Conservation (phyloP, 64 coral and sea anemone genomes). For the Astreopora myriophthalma region DNA sequence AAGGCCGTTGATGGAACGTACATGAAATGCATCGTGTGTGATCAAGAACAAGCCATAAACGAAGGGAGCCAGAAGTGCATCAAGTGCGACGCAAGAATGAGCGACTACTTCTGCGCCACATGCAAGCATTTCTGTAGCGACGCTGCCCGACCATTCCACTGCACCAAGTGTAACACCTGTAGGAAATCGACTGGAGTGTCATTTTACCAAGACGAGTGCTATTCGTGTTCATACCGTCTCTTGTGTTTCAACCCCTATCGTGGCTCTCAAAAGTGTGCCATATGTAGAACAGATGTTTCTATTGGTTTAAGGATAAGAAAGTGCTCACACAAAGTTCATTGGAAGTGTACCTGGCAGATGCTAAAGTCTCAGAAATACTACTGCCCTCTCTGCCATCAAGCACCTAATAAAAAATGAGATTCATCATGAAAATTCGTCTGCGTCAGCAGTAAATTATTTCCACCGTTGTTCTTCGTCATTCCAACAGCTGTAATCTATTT, state of each 20-base stretch:
- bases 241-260: no score
- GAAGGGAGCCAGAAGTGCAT: constrained; percentile 3
- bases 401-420: no score
- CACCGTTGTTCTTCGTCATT: no score
- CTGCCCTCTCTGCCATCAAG: no score
- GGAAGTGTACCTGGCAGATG: background rate
- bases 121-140: constrained; percentile 51
- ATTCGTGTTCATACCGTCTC: constrained; percentile 61
- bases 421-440: no score
- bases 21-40: background rate
- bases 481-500: no score
- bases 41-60: constrained; percentile 8
- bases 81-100: constrained; percentile 23
- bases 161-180: constrained; percentile 52
- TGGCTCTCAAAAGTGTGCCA: background rate
- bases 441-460: no score
- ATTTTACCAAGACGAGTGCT: constrained; percentile 64
- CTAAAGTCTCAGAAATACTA: background rate
- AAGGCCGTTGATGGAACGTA: background rate
- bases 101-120: constrained; percentile 65
- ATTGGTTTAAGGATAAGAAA: background rate
- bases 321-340: background rate
- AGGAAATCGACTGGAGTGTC: constrained; percentile 1
- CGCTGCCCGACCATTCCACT: constrained; percentile 51
- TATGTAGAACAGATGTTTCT: background rate